Base-by-base conservation (phyloP, 2,113 vertebrate genomes). In the Empidonax traillii region DNA sequence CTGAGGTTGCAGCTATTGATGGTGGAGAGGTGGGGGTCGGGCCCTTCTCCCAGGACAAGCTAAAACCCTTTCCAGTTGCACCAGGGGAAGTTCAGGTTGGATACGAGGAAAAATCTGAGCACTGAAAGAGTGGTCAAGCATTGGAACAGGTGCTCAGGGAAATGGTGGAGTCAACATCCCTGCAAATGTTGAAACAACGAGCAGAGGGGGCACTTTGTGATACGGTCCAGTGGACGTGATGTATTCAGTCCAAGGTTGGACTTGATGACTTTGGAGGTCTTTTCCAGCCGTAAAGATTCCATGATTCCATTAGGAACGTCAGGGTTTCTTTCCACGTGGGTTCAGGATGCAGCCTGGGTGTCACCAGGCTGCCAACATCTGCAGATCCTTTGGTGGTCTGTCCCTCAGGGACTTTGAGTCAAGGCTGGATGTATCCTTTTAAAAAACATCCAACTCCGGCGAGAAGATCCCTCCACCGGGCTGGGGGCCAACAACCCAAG, bases 61-160 rank as follows among this genome's bases (percentile, higher is more conserved):
- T 17, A 55, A 69, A 90, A 76, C 0, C 0, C 25, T 18, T 49
- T 69, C 31, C 9, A 9, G 21, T 10, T 41, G 22, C 12, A 8
- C 9, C n/a, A 69, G 41, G 14, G 12, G 30, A 83, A 11, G 25
- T 13, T 76, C 25, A 27, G 55, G 41, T 47, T 35, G 55, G 13
- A 56, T 3, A 23, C 7, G 7, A 83, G 31, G n/a, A 23, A 55
- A 35, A 23, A 35, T 9, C 15, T 35, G 21, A 47, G 25, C n/a
- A 7, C 30, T 47, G 24, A 15, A 76, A 53, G 39, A 8, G 39
- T 55, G 47, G 28, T 4, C 30, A 41, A 39, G 61, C 19, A 7
- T 14, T 67, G 69, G 53, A 39, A 46, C 8, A 67, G 68, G 37
- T 52, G 28, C 33, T 28, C 7, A 30, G 33, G 46, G 22, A n/a